Percentiles rank a stretch among this genome's conserved stretches.
phyloP scores from a whole-genome alignment of 2,888 invertebrate species.

The Iphiclides podalirius region DNA sequence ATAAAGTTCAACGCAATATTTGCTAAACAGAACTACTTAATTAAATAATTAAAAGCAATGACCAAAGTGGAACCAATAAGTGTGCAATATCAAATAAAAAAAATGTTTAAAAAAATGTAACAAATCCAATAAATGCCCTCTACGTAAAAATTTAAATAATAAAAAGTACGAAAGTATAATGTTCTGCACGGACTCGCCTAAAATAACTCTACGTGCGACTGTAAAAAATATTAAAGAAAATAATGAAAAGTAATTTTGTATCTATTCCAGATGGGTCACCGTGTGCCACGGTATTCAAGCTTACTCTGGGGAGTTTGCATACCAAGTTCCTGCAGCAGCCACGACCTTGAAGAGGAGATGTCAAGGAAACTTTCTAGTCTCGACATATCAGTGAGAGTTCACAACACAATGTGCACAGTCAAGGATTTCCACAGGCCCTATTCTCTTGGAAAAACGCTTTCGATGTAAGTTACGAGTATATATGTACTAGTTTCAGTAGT shows the following conservation, averaged over 20 bases:
- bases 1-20: too few species aligned
- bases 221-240: too few species aligned
- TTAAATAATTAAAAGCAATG: too few species aligned
- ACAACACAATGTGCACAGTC: constrained; percentile 70
- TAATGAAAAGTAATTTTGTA: neutral
- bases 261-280: constrained; percentile 76
- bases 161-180: too few species aligned
- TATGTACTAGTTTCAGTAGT: too few species aligned
- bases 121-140: neutral
- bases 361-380: constrained; percentile 51
- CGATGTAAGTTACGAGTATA: constrained; percentile 59
- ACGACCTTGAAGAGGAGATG: constrained; percentile 73
- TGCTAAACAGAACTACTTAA: too few species aligned
- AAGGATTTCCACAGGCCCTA: constrained; percentile 58
- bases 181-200: too few species aligned
- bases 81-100: too few species aligned
- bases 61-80: too few species aligned
- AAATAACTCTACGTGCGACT: too few species aligned
- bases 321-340: constrained; percentile 75
- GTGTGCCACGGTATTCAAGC: constrained; percentile 79
- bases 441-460: constrained; percentile 65
- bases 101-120: neutral
- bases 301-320: constrained; percentile 81
- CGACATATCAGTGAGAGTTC: constrained; percentile 57
- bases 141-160: too few species aligned